phyloP scores from a whole-genome alignment of 2,888 invertebrate genomes.

The Spisula subtruncata region DNA sequence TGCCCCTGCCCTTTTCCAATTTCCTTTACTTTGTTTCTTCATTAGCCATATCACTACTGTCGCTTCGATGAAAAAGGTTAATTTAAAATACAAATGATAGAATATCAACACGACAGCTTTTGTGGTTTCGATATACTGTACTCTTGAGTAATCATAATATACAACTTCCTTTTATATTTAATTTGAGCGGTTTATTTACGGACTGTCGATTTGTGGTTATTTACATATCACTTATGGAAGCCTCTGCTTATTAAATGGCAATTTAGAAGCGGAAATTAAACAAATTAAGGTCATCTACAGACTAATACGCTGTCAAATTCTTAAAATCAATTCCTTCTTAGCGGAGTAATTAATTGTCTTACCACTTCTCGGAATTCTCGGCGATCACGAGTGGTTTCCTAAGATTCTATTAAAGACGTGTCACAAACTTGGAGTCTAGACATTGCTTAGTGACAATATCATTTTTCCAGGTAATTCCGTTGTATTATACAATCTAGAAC shows the following conservation, averaged over 20 bases:
- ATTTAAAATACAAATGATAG: too few species aligned
- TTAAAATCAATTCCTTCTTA: neutral
- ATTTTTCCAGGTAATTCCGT: neutral
- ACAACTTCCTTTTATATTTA: too few species aligned
- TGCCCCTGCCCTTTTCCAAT: too few species aligned
- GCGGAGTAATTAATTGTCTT: neutral
- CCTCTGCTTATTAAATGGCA: neutral
- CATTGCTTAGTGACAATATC: neutral
- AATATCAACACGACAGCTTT: too few species aligned
- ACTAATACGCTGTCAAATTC: neutral
- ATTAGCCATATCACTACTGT: too few species aligned
- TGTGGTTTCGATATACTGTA: too few species aligned
- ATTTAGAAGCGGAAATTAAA: constrained; percentile 17
- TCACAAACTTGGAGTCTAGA: neutral
- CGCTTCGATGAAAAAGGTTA: too few species aligned
- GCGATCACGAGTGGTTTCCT: neutral
- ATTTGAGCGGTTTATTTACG: too few species aligned
- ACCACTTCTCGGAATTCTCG: neutral
- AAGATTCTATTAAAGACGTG: constrained; percentile 1
- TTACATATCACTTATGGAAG: too few species aligned
- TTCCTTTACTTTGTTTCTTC: too few species aligned
- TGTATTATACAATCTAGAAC: neutral
- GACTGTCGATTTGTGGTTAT: too few species aligned
- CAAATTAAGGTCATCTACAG: constrained; percentile 20
- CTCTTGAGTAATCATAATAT: too few species aligned